A percentile compares a stretch with the other conserved stretches of the same genome.
phyloP scores from a whole-genome alignment of 1,140 invertebrate species.

The Drosophila kanapiae region DNA sequence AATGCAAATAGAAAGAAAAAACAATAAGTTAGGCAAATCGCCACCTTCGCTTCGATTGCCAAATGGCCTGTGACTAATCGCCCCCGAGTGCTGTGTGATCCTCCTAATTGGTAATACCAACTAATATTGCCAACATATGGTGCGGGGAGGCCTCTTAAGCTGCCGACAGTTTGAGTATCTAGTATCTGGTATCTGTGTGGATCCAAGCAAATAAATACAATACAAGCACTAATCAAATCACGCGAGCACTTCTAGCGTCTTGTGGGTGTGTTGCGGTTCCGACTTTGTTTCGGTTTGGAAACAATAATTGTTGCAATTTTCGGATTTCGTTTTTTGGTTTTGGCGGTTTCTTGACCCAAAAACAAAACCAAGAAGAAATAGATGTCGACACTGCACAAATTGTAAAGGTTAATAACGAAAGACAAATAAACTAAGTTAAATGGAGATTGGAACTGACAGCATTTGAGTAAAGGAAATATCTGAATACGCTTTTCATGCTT shows the following conservation, averaged over 20 bases:
- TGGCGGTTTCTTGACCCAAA: conserved; percentile 47
- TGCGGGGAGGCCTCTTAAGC: conserved; percentile 12
- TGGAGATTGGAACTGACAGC: background rate
- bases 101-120: conserved; percentile 72
- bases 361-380: conserved; percentile 28
- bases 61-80: conserved; percentile 73
- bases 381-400: conserved; percentile 43
- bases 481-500: conserved; percentile 7
- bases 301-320: conserved; percentile 36
- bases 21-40: conserved; percentile 57
- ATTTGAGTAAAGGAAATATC: background rate
- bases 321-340: conserved; percentile 20
- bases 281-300: conserved; percentile 20
- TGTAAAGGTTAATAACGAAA: conserved; percentile 30
- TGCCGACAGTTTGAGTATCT: background rate
- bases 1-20: conserved; percentile 48
- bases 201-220: background rate
- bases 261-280: conserved; percentile 4
- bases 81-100: conserved; percentile 40
- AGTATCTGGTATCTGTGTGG: conserved; percentile 4
- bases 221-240: conserved; percentile 26
- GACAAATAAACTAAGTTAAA: background rate
- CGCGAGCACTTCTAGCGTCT: conserved; percentile 19
- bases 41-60: conserved; percentile 51
- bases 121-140: conserved; percentile 31